These are phyloP conservation scores for Halocynthia roretzi DNA, from an alignment of 23 tunicate genomes.

Conservation along the genomic window DNA sequence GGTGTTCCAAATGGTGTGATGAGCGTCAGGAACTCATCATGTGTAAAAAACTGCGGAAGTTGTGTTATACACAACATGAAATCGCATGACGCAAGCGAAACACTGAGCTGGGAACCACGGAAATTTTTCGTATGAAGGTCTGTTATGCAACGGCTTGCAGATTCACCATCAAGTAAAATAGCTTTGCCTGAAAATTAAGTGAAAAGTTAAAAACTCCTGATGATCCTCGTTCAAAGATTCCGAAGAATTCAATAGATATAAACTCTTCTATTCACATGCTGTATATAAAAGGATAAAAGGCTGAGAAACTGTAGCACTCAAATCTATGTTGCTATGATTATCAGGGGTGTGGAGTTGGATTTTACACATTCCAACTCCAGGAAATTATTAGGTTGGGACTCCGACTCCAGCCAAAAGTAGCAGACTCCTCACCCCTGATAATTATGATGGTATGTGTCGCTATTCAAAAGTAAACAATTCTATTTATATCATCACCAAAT, in stretches of 20 bases:
- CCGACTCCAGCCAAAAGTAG: too few relatives aligned
- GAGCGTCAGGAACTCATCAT: constrained; percentile 67
- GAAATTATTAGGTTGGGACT: too few relatives aligned
- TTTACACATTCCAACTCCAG: too few relatives aligned
- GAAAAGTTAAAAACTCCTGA: not conserved
- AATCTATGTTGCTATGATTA: too few relatives aligned
- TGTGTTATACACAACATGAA: constrained; percentile 93
- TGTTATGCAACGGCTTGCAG: constrained; percentile 59
- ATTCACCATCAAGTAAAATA: constrained; percentile 72
- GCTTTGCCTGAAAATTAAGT: constrained; percentile 63
- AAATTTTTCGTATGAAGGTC: constrained; percentile 49
- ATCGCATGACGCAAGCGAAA: constrained; percentile 80
- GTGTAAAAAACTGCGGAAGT: constrained; percentile 57
- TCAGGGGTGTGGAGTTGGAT: too few relatives aligned
- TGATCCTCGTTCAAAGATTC: too few relatives aligned
- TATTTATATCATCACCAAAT: not conserved
- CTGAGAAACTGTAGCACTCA: too few relatives aligned
- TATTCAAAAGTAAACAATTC: constrained; percentile 4
- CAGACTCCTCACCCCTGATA: too few relatives aligned
- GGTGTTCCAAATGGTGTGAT: constrained; percentile 93
- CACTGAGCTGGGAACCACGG: constrained; percentile 57
- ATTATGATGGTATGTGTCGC: not conserved
- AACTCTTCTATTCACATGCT: too few relatives aligned
- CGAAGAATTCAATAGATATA: too few relatives aligned
- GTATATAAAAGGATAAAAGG: too few relatives aligned